These are phyloP conservation scores for Onychorhynchus coronatus DNA, from an alignment of 2,113 vertebrate species.

Conservation along the genomic window DNA sequence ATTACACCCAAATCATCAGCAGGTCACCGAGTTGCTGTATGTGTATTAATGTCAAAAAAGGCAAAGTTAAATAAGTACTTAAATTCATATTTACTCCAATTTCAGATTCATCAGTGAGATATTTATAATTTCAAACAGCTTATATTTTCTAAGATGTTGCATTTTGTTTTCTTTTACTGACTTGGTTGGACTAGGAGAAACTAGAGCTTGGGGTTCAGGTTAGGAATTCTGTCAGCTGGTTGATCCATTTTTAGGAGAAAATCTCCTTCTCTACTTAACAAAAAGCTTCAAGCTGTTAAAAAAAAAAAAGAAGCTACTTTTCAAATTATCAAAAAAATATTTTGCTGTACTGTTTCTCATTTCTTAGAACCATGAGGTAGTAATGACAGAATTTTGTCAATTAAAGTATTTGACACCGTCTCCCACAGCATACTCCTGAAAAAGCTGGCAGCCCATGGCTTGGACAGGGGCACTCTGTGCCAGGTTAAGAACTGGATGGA, in stretches of 20 bases:
- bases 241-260: background rate
- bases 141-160: background rate
- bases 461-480: no score
- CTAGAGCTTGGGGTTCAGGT: background rate
- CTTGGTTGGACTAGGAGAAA: background rate
- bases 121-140: background rate
- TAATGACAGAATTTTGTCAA: background rate
- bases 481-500: no score
- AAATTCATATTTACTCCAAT: background rate
- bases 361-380: background rate
- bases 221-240: background rate
- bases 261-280: background rate
- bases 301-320: background rate
- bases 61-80: background rate
- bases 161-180: background rate
- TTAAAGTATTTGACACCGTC: no score
- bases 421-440: no score
- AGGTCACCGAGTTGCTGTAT: background rate
- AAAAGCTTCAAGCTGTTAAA: background rate
- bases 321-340: background rate
- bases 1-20: rapidly evolving
- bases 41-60: background rate
- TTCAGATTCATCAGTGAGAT: background rate
- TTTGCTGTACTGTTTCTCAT: background rate
- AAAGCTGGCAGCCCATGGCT: no score